Evolutionary conservation across 2,113 vertebrate species (phyloP).

Genomic region (Daphoenositta chrysoptera): DNA sequence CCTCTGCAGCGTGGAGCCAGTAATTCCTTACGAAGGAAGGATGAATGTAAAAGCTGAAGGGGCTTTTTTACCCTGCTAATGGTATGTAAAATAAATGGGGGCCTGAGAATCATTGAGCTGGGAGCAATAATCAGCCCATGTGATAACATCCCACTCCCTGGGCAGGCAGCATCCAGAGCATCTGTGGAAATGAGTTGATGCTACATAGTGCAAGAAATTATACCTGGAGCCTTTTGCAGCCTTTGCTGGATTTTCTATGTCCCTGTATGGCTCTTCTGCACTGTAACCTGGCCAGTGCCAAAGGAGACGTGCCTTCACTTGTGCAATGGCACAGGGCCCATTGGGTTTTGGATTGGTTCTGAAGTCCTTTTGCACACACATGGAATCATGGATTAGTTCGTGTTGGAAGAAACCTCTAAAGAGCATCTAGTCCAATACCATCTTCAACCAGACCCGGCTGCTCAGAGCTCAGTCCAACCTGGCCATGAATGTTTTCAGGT

Average conservation of each 20-base stretch:
- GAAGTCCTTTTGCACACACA: not conserved
- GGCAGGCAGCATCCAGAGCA: not conserved
- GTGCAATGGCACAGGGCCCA: rapidly evolving
- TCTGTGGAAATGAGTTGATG: not conserved
- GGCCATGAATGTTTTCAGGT: not conserved
- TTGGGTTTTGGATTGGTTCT: not conserved
- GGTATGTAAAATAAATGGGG: not conserved
- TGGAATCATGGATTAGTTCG: not conserved
- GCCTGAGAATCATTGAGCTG: not conserved
- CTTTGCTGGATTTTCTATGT: not conserved
- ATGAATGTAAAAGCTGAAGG: not conserved
- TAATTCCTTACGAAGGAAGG: rapidly evolving
- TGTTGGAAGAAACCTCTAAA: not conserved
- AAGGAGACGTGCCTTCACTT: not conserved
- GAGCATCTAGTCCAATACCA: too few relatives aligned
- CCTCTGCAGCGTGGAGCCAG: not conserved
- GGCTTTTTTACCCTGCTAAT: not conserved
- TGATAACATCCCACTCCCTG: not conserved
- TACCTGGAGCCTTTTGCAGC: not conserved
- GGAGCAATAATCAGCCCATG: not conserved
- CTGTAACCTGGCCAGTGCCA: not conserved
- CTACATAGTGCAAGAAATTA: not conserved
- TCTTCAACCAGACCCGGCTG: not conserved
- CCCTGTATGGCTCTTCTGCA: rapidly evolving
- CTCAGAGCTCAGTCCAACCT: not conserved